Evolutionary conservation across 2,113 vertebrate species (phyloP).

Genomic region (Rhizomys pruinosus): DNA sequence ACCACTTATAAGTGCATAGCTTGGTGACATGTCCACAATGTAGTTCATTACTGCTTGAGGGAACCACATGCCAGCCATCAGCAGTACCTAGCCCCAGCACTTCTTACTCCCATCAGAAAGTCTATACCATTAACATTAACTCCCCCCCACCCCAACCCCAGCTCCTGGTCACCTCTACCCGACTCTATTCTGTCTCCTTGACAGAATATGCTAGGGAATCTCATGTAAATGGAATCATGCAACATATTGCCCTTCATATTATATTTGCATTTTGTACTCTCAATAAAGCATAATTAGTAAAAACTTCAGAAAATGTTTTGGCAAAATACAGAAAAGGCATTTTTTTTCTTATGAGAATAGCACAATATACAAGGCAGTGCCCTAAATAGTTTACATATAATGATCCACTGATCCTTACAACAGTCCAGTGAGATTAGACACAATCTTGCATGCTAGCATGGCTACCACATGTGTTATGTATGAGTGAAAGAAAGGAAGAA

Average conservation of each 20-base stretch:
- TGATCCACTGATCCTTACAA: background rate
- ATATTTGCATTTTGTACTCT: background rate
- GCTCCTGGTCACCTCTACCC: background rate
- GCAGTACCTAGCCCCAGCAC: background rate
- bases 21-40: background rate
- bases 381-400: background rate
- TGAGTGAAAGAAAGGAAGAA: background rate
- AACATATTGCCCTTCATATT: background rate
- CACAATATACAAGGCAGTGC: background rate
- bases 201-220: background rate
- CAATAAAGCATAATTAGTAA: background rate
- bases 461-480: background rate
- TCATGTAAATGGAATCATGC: background rate
- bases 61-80: no score
- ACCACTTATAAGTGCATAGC: background rate
- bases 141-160: background rate
- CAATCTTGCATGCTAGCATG: background rate
- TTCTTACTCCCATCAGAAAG: background rate
- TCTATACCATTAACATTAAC: background rate
- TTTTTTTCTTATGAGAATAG: background rate
- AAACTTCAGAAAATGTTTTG: slow-evolving; percentile 15
- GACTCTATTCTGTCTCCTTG: background rate
- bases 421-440: background rate
- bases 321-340: slow-evolving; percentile 5
- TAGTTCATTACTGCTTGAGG: no score